Evolutionary conservation across 2,888 invertebrate species (phyloP), one percentile per base, ranked within the genome.

Genomic region (Labia minor): DNA sequence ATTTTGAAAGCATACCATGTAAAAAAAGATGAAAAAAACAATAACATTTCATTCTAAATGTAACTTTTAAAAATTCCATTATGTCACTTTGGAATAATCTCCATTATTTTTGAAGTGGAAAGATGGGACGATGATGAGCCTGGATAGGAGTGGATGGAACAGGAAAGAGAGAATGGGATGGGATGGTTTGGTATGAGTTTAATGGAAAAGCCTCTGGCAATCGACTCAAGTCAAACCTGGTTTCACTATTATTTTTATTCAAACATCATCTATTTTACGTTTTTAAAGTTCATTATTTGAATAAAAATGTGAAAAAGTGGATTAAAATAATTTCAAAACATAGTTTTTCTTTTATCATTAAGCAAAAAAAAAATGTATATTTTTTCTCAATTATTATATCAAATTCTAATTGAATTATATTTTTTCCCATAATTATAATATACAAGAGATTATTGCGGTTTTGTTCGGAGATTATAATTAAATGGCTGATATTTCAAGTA

Each of bases 141-240:
- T 26, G 26, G 26, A 26, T 26, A 26, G 26, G 26, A 26, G 26
- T 26, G 26, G 26, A 3, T 26, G 26, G 26, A 26, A 26, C 26
- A 26, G 26, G 26, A 26, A 26, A 26, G 49, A 49, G 49, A 14
- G 49, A 11, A 33, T 49, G 49, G 14, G 49, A 6, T 33, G 6
- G 33, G 11, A 49, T 4, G 49, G 49, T 11, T 6, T 8, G 11
- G 33, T 8, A 11, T 11, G 49, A 49, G 16, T 49, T 49, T 49
- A 49, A 49, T 49, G 49, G 49, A 49, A 49, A 49, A 49, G 49
- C 49, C 49, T 49, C 49, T 49, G 49, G 49, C 49, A 49, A 49
- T 49, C 49, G 49, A 49, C 14, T 49, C 49, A 49, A 49, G 8
- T 49, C 16, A 49, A 49, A 49, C 49, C 49, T 49, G 16, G 6